phyloP scores from a whole-genome alignment of 2,888 invertebrate species.

The Malthinus flaveolus region DNA sequence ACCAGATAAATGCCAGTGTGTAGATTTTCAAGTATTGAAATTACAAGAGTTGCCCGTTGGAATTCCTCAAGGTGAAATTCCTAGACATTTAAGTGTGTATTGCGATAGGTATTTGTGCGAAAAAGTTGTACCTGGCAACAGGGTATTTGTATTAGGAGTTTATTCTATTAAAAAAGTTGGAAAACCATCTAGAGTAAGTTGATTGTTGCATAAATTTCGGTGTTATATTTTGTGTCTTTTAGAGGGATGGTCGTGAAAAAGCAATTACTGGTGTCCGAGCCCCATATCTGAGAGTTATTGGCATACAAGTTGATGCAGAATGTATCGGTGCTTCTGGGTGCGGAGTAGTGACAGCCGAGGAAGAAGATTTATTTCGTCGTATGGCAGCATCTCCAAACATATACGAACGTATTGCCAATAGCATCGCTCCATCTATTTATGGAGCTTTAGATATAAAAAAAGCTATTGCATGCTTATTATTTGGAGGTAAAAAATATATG shows the following conservation, averaged over 20 bases:
- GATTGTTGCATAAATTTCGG: not conserved
- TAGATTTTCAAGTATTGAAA: conserved; percentile 98
- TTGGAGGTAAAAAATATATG: conserved; percentile 70
- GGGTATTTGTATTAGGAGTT: conserved; percentile 91
- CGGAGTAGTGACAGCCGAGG: conserved; percentile 64
- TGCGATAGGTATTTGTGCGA: conserved; percentile 94
- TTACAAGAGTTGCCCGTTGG: conserved; percentile 94
- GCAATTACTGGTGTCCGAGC: conserved; percentile 88
- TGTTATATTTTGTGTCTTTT: conserved; percentile 29
- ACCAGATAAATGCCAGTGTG: conserved; percentile 96
- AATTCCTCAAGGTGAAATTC: conserved; percentile 97
- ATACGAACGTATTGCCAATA: conserved; percentile 85
- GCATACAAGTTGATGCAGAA: conserved; percentile 84
- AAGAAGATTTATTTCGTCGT: conserved; percentile 81
- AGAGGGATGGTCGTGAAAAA: conserved; percentile 74
- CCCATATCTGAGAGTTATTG: conserved; percentile 93
- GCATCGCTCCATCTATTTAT: conserved; percentile 96
- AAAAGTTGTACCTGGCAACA: conserved; percentile 92
- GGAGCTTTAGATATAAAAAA: conserved; percentile 95
- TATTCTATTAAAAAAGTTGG: conserved; percentile 92
- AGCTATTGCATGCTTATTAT: conserved; percentile 91
- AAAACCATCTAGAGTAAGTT: conserved; percentile 61
- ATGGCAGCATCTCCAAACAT: conserved; percentile 84
- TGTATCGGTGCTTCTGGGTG: conserved; percentile 69
- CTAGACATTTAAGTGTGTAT: conserved; percentile 92